phyloP scores from a whole-genome alignment of 92 coral and sea anemone genomes.

The Porites evermanni region DNA sequence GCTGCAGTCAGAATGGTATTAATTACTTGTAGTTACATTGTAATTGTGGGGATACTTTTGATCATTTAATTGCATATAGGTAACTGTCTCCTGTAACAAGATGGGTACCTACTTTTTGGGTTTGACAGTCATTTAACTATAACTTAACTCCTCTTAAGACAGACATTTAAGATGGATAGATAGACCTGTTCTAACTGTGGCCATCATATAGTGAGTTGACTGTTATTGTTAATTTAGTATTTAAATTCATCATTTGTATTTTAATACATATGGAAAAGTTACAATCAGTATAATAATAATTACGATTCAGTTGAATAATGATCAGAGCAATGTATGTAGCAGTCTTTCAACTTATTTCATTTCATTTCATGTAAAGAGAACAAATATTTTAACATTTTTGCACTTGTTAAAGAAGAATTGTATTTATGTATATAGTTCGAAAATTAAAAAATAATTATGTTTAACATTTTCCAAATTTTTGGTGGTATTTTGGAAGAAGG shows the following conservation, averaged over 20 bases:
- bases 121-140: too few species aligned
- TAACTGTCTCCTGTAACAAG: too few species aligned
- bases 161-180: too few species aligned
- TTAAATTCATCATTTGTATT: not conserved
- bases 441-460: not conserved
- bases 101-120: too few species aligned
- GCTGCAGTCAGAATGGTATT: too few species aligned
- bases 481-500: not conserved
- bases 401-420: conserved; percentile 16
- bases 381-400: conserved; percentile 16
- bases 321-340: not conserved
- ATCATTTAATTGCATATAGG: too few species aligned
- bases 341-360: not conserved
- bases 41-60: too few species aligned
- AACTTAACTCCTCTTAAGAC: too few species aligned
- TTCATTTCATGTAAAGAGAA: conserved; percentile 2
- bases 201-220: too few species aligned
- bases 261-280: not conserved
- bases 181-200: too few species aligned
- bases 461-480: not conserved
- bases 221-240: not conserved
- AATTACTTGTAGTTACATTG: too few species aligned
- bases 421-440: conserved; percentile 13
- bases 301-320: too few species aligned
- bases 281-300: not conserved